Evolutionary conservation across 2,113 vertebrate genomes (phyloP), one percentile per base, ranked within the genome.

Genomic region (Egretta garzetta): DNA sequence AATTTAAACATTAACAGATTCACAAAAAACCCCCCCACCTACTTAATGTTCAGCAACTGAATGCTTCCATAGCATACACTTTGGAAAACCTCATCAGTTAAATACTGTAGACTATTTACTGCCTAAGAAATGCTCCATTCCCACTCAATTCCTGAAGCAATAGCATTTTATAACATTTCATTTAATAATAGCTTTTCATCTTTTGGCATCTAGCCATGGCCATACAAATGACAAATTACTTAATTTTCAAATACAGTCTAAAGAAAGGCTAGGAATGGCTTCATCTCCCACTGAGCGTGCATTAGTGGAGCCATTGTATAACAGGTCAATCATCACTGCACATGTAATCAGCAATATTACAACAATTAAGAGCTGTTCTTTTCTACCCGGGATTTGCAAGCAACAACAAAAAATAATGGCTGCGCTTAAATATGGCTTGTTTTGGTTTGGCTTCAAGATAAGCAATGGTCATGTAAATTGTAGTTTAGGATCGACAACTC

Each of bases 11-110:
- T 12, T 37, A 77, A 66, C 33, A 75, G 37, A 52, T 67, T 24
- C 8, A 41, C 18, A 33, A 37, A 80, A 58, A 80, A 52, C 19
- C 0, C 0, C 2, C 14, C 2, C 14, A 15, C 3, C 27, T 52
- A 56, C 12, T 62, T 71, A 26, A 47, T 6, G 1, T 50, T 52
- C 8, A 83, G 37, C 24, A 59, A 24, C 15, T 41, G 43, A 80
- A 80, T 0, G 3, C 20, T 72, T 64, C 30, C 14, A 9, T 32
- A 18, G 32, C 83, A 58, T 37, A 77, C 20, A 28, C 9, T 87
- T 85, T 43, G 50, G 37, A 74, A 90, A 58, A 93, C 6, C 22
- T 74, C 21, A 62, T 87, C 52, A 32, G 24, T 53, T 71, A 82
- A 86, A 72, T 72, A 58, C 14, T 71, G 35, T 35, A 75, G 39